A percentile compares a stretch with the other conserved stretches of the same genome.
Conservation (phyloP, 2,888 invertebrate species). For the Plutella xylostella region DNA sequence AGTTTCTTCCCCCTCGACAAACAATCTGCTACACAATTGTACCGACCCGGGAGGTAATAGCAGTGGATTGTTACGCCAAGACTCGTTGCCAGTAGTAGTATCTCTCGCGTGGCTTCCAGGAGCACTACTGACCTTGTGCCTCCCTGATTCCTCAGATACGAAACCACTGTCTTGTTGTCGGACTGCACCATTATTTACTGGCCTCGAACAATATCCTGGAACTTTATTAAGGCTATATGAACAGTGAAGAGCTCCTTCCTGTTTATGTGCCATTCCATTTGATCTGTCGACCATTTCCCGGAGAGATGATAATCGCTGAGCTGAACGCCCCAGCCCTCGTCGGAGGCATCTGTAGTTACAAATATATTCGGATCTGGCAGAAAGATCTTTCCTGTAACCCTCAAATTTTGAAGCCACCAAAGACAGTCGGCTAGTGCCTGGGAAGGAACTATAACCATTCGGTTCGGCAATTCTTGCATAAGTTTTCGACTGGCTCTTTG, state of each 20-base stretch:
- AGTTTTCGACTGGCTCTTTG: conserved; percentile 13
- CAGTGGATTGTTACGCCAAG: conserved; percentile 8
- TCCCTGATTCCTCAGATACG: conserved; percentile 20
- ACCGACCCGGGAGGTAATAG: conserved; percentile 20
- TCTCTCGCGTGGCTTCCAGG: not conserved
- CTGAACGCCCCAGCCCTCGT: conserved; percentile 19
- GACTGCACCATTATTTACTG: conserved; percentile 16
- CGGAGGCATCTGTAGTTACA: conserved; percentile 20
- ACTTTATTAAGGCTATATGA: not conserved
- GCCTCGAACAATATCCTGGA: not conserved
- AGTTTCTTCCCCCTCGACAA: conserved; percentile 15
- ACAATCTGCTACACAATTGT: conserved; percentile 20
- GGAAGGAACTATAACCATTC: not conserved
- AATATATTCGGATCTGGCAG: conserved; percentile 11
- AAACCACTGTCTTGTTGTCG: conserved; percentile 20
- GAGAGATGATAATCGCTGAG: conserved; percentile 5
- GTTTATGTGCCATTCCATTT: conserved; percentile 20
- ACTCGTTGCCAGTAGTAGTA: not conserved
- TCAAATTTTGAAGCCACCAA: conserved; percentile 17
- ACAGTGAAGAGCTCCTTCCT: conserved; percentile 20
- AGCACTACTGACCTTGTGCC: conserved; percentile 11
- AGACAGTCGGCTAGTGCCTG: conserved; percentile 10
- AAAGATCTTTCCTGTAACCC: conserved; percentile 6
- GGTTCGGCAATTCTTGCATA: not conserved
- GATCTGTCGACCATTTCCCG: conserved; percentile 14